These are phyloP conservation scores for Valencia hispanica DNA, from an alignment of 2,797 vertebrate species.

Conservation along the genomic window DNA sequence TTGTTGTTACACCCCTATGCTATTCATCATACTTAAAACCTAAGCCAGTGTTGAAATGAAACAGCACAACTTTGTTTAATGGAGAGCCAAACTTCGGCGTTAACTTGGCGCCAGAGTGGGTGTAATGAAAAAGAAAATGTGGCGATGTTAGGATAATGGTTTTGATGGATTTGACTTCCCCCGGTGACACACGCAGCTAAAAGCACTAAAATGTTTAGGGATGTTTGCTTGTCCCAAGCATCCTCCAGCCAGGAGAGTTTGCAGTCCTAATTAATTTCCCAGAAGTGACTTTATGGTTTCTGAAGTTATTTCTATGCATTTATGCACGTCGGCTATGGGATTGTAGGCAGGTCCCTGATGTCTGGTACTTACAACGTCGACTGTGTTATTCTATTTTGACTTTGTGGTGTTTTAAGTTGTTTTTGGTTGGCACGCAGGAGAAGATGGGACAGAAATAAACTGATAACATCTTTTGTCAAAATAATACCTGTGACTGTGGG, in stretches of 20 bases:
- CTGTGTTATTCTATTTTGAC: conserved; percentile 31
- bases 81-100: conserved; percentile 57
- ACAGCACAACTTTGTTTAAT: conserved; percentile 66
- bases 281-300: conserved; percentile 67
- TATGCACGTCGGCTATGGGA: conserved; percentile 28
- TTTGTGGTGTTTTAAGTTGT: conserved; percentile 17
- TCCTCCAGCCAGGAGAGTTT: conserved; percentile 59
- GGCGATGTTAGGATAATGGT: conserved; percentile 70
- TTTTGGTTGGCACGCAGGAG: conserved; percentile 5
- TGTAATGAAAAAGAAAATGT: conserved; percentile 60
- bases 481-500: neutral
- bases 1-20: conserved; percentile 25
- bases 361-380: conserved; percentile 44
- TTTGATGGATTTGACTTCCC: conserved; percentile 70
- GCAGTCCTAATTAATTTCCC: conserved; percentile 73
- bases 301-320: conserved; percentile 58
- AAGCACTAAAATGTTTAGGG: conserved; percentile 73
- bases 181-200: conserved; percentile 65
- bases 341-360: conserved; percentile 47
- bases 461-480: neutral
- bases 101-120: conserved; percentile 46
- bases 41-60: conserved; percentile 59
- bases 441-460: neutral
- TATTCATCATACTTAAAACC: conserved; percentile 59
- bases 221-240: conserved; percentile 58